phyloP scores from a whole-genome alignment of 2,888 invertebrate species.

The Oligia latruncula region DNA sequence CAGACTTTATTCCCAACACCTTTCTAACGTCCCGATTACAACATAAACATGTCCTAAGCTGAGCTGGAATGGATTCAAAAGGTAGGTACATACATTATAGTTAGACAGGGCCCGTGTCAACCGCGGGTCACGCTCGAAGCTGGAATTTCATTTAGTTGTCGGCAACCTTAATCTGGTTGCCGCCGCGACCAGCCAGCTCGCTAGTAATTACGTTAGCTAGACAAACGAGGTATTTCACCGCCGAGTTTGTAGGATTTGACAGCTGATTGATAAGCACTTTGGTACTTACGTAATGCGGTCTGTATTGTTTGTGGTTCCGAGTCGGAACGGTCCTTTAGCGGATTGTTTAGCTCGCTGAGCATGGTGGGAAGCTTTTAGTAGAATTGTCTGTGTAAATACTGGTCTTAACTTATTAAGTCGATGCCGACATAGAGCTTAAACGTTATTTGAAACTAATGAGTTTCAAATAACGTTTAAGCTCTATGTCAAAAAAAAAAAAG shows the following conservation, averaged over 20 bases:
- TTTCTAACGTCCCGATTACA: conserved; percentile 8
- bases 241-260: conserved; percentile 59
- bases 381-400: conserved; percentile 17
- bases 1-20: background rate
- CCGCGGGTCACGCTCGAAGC: conserved; percentile 61
- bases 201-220: conserved; percentile 63
- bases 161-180: conserved; percentile 71
- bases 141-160: conserved; percentile 78
- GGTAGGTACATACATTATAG: conserved; percentile 10
- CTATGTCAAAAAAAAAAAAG: no score
- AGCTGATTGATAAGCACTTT: conserved; percentile 60
- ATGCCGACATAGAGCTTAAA: background rate
- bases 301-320: conserved; percentile 27
- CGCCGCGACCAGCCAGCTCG: conserved; percentile 35
- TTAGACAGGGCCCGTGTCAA: conserved; percentile 54
- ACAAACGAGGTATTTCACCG: conserved; percentile 64
- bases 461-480: no score
- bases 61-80: conserved; percentile 36
- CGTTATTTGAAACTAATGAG: background rate
- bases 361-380: conserved; percentile 28
- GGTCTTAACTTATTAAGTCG: conserved; percentile 7
- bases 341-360: conserved; percentile 4
- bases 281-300: conserved; percentile 26
- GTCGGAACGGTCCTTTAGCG: background rate
- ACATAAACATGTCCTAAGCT: conserved; percentile 19